A percentile compares a stretch with the other conserved stretches of the same genome.
Evolutionary conservation across 2,113 vertebrate genomes (phyloP).

Genomic region (Aspiorhynchus laticeps): DNA sequence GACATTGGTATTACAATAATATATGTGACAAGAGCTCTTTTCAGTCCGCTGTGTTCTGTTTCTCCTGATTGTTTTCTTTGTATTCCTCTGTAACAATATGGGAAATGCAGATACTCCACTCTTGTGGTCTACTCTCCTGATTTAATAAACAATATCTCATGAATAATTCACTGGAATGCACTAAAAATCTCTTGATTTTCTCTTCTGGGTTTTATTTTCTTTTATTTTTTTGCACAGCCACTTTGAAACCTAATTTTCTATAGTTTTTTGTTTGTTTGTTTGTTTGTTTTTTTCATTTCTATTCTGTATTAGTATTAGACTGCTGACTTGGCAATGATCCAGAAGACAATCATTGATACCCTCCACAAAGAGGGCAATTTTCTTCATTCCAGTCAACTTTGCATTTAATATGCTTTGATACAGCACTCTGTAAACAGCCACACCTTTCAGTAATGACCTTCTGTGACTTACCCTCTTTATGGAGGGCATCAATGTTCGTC

Average conservation of each 20-base stretch:
- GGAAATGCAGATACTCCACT: background rate
- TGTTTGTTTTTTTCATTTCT: too few species aligned
- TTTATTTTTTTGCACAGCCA: background rate
- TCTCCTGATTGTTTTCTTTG: background rate
- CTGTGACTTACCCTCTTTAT: too few species aligned
- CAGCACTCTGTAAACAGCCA: too few species aligned
- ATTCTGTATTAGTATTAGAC: background rate
- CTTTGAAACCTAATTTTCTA: background rate
- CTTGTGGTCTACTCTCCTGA: background rate
- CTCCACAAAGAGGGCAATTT: too few species aligned
- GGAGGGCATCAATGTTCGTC: too few species aligned
- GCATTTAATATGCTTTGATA: too few species aligned
- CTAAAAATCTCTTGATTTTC: background rate
- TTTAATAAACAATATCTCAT: background rate
- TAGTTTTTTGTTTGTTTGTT: too few species aligned
- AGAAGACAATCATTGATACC: too few species aligned
- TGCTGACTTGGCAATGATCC: too few species aligned
- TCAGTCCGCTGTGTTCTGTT: background rate
- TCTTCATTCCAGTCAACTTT: too few species aligned
- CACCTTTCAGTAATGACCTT: too few species aligned
- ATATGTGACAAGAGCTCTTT: background rate
- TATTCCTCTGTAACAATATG: background rate
- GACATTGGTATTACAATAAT: background rate
- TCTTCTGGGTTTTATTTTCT: too few species aligned
- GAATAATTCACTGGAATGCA: constrained; percentile 1